phyloP scores from a whole-genome alignment of 2,797 vertebrate species.

The Anas bahamensis region DNA sequence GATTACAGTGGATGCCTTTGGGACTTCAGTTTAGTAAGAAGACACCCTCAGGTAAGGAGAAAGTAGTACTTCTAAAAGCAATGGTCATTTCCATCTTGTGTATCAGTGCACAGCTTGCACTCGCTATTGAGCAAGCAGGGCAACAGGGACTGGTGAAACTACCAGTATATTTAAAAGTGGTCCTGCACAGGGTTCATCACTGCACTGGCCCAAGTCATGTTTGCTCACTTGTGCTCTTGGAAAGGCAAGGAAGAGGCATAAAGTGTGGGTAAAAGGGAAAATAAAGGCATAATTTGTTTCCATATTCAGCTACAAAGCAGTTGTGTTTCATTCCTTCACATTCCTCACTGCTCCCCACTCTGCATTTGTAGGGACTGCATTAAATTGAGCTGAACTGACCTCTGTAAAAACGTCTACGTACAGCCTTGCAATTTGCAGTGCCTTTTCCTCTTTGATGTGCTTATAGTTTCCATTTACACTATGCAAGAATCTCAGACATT shows the following conservation, averaged over 20 bases:
- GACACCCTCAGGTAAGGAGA: not conserved
- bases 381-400: not conserved
- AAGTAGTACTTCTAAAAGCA: not conserved
- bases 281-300: not conserved
- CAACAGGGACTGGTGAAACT: not conserved
- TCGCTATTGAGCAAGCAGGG: not conserved
- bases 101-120: not conserved
- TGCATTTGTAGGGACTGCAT: not conserved
- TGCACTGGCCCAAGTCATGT: not conserved
- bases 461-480: not conserved
- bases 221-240: not conserved
- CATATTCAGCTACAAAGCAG: not conserved
- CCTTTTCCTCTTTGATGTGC: slow-evolving; percentile 46
- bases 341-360: not conserved
- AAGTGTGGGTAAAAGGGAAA: not conserved
- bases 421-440: slow-evolving; percentile 3
- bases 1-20: not conserved
- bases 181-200: not conserved
- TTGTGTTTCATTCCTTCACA: not conserved
- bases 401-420: not conserved
- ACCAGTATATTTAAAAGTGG: not conserved
- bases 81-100: not conserved
- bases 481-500: slow-evolving; percentile 45
- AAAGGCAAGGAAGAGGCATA: not conserved
- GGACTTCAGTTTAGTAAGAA: not conserved